Base-by-base conservation (phyloP, 2,888 invertebrate species). In the Drosophila birchii region DNA sequence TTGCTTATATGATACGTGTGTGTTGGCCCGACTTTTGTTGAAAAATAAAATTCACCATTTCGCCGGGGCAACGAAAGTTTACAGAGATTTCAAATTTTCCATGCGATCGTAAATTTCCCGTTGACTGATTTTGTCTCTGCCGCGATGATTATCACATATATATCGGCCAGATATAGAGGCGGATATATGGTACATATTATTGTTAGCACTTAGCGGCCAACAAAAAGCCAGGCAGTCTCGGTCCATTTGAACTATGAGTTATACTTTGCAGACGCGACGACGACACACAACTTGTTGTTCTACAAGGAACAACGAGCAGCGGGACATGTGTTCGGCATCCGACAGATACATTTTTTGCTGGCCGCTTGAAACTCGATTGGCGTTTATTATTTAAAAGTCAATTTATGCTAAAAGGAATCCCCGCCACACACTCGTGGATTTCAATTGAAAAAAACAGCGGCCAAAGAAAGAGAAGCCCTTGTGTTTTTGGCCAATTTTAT, bases 91-190 rank as follows among this genome's bases (percentile, higher is more conserved):
- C 64, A 76, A 81, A 76, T 79, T 81, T 81, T 81, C 81, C 81
- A 79, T 78, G 51, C 70, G 67, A 75, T 74, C 76, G 79, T 81
- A 81, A 79, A 79, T 78, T 78, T 79, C 53, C 67, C 68, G 76
- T 71, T 81, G 79, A 81, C 76, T 79, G 81, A 81, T 78, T 74
- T 81, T 81, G 76, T 81, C 81, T 79, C 79, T 59, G 61, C 64
- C 51, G 61, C 67, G n/a, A 43, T 60, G 41, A 56, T 47, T 43
- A 47, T 57, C 41, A 39, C 54, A 53, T 45, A 72, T 66, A 57
- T 41, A 61, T 8, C 18, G 49, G 39, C 57, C 29, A 58, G 43
- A 51, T 59, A 73, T 45, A 70, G 18, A 39, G 23, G 36, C 9
- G 23, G 20, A 20, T 20, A 26, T 54, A 45, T 57, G 56, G 56